Conservation (phyloP, 2,888 invertebrate genomes). For the Drosophila mulleri region DNA sequence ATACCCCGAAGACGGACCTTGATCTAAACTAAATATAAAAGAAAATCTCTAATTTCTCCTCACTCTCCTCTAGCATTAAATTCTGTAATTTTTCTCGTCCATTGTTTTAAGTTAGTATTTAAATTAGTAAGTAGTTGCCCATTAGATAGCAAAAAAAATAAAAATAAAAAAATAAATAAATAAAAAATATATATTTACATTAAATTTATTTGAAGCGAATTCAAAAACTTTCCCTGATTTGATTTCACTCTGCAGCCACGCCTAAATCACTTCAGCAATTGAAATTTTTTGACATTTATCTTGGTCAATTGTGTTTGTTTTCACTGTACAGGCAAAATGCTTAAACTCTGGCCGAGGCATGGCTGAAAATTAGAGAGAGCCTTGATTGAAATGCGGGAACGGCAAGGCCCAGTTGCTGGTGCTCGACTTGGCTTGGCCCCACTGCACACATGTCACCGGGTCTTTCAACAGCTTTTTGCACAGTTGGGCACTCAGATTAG, state of each 20-base stretch:
- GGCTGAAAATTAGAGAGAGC: conserved; percentile 35
- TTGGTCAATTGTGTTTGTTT: background rate
- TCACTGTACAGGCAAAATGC: conserved; percentile 7
- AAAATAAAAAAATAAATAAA: background rate
- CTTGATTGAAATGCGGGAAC: conserved; percentile 54
- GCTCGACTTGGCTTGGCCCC: conserved; percentile 39
- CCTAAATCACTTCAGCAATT: background rate
- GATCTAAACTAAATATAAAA: too few relatives aligned
- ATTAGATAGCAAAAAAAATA: too few relatives aligned
- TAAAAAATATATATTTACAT: too few relatives aligned
- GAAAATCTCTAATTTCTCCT: too few relatives aligned
- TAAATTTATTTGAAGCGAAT: background rate
- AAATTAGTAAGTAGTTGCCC: too few relatives aligned
- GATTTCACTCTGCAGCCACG: background rate
- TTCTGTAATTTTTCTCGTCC: too few relatives aligned
- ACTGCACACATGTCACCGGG: conserved; percentile 64
- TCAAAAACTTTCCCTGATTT: background rate
- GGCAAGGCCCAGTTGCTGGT: conserved; percentile 24
- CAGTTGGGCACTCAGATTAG: conserved; percentile 36
- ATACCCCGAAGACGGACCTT: too few relatives aligned
- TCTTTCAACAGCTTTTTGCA: conserved; percentile 74
- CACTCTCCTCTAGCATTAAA: too few relatives aligned
- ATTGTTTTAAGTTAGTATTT: too few relatives aligned
- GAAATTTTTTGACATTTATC: background rate
- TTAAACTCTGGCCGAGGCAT: conserved; percentile 5